phyloP scores from a whole-genome alignment of 2,888 invertebrate genomes.

The Phalangium opilio region DNA sequence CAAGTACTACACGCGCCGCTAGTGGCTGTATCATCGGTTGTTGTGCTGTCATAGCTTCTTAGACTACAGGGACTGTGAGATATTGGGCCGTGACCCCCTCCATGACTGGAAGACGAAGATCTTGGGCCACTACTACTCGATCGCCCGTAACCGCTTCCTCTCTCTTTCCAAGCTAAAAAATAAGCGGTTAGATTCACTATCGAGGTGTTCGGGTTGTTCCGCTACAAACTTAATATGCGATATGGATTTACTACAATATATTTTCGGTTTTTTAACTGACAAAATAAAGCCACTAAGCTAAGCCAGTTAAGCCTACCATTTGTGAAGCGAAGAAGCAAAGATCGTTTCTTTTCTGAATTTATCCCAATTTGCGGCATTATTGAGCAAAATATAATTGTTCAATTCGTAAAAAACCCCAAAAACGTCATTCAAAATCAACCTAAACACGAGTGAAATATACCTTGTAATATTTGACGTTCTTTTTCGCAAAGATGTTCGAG shows the following conservation, averaged over 20 bases:
- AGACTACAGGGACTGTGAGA: slow-evolving; percentile 14
- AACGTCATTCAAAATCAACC: too few species aligned
- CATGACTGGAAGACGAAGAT: too few species aligned
- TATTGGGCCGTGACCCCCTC: slow-evolving; percentile 1
- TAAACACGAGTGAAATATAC: too few species aligned
- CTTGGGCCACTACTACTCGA: too few species aligned
- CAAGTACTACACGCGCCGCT: slow-evolving; percentile 12
- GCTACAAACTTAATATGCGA: too few species aligned
- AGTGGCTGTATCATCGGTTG: slow-evolving; percentile 5
- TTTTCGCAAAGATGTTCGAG: slow-evolving; percentile 21
- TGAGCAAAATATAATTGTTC: too few species aligned
- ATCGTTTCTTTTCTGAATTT: too few species aligned
- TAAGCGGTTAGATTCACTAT: not conserved
- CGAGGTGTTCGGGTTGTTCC: not conserved
- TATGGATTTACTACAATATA: not conserved
- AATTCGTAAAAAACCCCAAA: too few species aligned
- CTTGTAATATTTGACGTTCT: slow-evolving; percentile 31
- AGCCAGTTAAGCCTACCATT: too few species aligned
- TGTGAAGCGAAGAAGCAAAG: too few species aligned
- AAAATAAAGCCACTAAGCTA: slow-evolving; percentile 1
- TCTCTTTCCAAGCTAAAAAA: slow-evolving; percentile 12
- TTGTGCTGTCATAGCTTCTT: slow-evolving; percentile 9
- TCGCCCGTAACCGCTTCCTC: not conserved
- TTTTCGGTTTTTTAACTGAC: not conserved
- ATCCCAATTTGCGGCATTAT: too few species aligned